phyloP scores from a whole-genome alignment of 2,797 vertebrate species.

The Enteromius thamalakanensis region DNA sequence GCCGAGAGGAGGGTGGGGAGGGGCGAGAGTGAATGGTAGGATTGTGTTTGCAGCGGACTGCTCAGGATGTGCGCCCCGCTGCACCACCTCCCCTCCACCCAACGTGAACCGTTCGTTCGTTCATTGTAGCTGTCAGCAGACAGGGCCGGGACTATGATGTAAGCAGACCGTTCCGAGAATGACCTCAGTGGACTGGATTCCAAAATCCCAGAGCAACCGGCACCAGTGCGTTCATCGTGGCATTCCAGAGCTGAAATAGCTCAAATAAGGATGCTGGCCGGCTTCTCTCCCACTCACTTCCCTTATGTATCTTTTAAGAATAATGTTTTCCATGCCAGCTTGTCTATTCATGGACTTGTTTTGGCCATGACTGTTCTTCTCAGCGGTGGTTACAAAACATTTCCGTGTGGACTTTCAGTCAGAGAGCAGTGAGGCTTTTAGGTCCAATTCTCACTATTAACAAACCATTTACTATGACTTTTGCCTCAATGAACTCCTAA shows the following conservation, averaged over 20 bases:
- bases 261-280: slow-evolving; percentile 50
- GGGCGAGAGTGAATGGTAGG: slow-evolving; percentile 51
- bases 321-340: slow-evolving; percentile 28
- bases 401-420: neutral
- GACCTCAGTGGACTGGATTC: slow-evolving; percentile 69
- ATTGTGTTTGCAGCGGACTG: slow-evolving; percentile 51
- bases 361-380: neutral
- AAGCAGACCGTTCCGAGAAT: slow-evolving; percentile 66
- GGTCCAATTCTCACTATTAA: neutral
- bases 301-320: slow-evolving; percentile 29
- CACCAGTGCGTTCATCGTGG: slow-evolving; percentile 57
- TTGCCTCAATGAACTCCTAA: neutral
- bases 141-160: slow-evolving; percentile 62
- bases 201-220: slow-evolving; percentile 57
- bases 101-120: neutral
- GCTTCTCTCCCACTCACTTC: slow-evolving; percentile 25
- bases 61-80: slow-evolving; percentile 58
- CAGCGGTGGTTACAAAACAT: neutral
- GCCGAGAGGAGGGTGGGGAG: slow-evolving; percentile 20
- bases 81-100: slow-evolving; percentile 22
- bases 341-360: slow-evolving; percentile 46
- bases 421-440: neutral
- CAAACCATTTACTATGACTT: neutral
- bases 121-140: slow-evolving; percentile 42
- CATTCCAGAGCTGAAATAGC: slow-evolving; percentile 61